phyloP scores from a whole-genome alignment of 1,140 invertebrate genomes.

The Zophobas morio region DNA sequence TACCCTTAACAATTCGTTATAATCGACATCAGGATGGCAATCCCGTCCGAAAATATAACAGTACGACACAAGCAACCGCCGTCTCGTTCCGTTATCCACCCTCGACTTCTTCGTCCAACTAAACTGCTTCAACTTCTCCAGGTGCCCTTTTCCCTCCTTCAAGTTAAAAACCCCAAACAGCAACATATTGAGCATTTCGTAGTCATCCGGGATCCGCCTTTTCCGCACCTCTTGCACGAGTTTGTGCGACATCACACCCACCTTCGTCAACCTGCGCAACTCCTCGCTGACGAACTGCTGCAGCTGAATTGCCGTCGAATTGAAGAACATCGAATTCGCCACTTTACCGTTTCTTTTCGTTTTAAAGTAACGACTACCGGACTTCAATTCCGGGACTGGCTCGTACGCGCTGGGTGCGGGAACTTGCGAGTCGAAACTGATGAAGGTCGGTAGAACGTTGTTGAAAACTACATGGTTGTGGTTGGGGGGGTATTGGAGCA shows the following conservation, averaged over 20 bases:
- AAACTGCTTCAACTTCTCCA: slow-evolving; percentile 28
- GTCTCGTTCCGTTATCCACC: neutral
- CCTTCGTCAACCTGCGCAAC: neutral
- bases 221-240: neutral
- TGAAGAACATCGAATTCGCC: neutral
- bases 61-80: slow-evolving; percentile 26
- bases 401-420: neutral
- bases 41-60: slow-evolving; percentile 44
- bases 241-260: neutral
- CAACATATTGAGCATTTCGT: slow-evolving; percentile 41
- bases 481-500: neutral
- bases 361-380: neutral
- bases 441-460: slow-evolving; percentile 6
- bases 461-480: neutral
- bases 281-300: slow-evolving; percentile 1
- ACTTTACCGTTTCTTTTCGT: neutral
- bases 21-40: slow-evolving; percentile 21
- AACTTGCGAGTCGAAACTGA: slow-evolving; percentile 2
- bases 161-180: slow-evolving; percentile 34
- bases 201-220: neutral
- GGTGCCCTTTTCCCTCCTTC: slow-evolving; percentile 18
- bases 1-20: neutral
- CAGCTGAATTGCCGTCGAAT: neutral
- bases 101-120: neutral
- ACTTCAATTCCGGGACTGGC: neutral